phyloP scores from a whole-genome alignment of 2,888 invertebrate genomes.

The Sphaeridia pumilis region DNA sequence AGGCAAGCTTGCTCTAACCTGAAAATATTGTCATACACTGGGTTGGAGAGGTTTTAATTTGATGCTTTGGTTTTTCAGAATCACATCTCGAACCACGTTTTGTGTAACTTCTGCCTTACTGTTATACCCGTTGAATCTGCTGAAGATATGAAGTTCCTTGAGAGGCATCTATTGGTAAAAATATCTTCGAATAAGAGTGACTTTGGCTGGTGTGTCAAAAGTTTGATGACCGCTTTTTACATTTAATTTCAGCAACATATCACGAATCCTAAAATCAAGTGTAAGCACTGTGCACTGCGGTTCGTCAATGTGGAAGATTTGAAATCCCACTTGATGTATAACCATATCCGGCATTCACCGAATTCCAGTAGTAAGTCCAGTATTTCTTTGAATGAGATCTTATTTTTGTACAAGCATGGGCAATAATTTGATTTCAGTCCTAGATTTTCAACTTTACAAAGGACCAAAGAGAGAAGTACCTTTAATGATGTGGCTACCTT shows the following conservation, averaged over 20 bases:
- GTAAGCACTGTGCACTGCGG: constrained; percentile 3
- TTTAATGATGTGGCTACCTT: constrained; percentile 8
- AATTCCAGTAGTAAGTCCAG: constrained; percentile 3
- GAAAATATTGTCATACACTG: too few species aligned
- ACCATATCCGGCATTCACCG: constrained; percentile 7
- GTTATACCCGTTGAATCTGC: constrained; percentile 9
- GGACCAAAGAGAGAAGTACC: constrained; percentile 8
- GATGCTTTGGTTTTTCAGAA: too few species aligned
- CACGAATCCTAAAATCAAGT: not conserved
- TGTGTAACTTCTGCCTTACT: constrained; percentile 11
- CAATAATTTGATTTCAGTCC: constrained; percentile 5
- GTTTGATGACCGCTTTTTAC: not conserved
- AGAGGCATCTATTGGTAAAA: constrained; percentile 9
- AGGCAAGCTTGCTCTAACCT: constrained; percentile 10
- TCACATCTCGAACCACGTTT: constrained; percentile 10
- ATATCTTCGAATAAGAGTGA: too few species aligned
- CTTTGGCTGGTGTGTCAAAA: too few species aligned
- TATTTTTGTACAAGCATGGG: not conserved
- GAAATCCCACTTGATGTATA: not conserved
- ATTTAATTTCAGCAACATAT: constrained; percentile 13
- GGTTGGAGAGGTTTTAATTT: too few species aligned
- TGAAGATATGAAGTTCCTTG: constrained; percentile 8
- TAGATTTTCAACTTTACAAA: constrained; percentile 9
- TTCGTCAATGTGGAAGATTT: not conserved
- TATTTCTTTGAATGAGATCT: too few species aligned